A percentile compares a stretch with the other conserved stretches of the same genome.
These are phyloP conservation scores for Pardosa pseudoannulata DNA, from an alignment of 2,888 invertebrate species.

Conservation along the genomic window DNA sequence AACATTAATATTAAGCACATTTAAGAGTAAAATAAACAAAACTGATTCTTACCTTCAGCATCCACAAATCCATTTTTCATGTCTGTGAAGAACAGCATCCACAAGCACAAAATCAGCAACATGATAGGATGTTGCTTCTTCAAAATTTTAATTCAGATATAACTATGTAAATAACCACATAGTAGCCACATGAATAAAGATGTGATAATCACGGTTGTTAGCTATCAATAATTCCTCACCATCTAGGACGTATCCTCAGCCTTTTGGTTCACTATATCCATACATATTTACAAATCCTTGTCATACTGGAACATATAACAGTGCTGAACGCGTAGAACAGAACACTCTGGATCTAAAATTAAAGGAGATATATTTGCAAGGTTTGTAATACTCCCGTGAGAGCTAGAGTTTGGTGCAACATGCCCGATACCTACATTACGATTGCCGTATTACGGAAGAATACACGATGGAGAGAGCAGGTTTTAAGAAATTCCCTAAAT, in stretches of 20 bases:
- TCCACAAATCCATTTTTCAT: conserved; percentile 36
- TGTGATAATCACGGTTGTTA: conserved; percentile 5
- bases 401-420: conserved; percentile 22
- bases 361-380: neutral
- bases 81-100: conserved; percentile 26
- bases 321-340: neutral
- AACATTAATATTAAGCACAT: too few relatives aligned
- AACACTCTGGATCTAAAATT: neutral
- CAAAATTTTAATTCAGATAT: neutral
- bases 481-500: conserved; percentile 44
- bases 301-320: neutral
- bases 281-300: neutral
- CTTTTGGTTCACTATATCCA: neutral
- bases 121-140: conserved; percentile 25
- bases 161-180: conserved; percentile 54
- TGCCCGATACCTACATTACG: conserved; percentile 47
- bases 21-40: too few relatives aligned
- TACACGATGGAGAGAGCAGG: conserved; percentile 26
- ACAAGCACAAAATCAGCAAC: conserved; percentile 39
- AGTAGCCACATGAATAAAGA: conserved; percentile 12
- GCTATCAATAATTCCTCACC: neutral
- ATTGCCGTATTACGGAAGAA: conserved; percentile 36
- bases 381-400: neutral
- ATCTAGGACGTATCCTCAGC: neutral
- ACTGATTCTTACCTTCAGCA: conserved; percentile 43